phyloP scores from a whole-genome alignment of 2,888 invertebrate genomes.

The Actias luna region DNA sequence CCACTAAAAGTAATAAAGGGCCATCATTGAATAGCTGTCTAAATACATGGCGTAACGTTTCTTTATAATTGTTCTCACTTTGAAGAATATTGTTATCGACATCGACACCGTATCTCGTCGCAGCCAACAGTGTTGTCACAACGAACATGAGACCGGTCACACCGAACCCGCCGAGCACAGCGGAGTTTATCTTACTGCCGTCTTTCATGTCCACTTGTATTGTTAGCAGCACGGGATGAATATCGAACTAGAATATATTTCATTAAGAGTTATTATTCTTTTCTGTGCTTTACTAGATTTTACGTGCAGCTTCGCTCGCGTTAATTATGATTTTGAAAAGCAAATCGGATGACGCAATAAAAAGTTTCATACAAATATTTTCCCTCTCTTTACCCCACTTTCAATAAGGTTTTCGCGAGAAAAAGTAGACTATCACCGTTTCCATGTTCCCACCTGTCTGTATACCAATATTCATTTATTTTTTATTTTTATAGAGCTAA shows the following conservation, averaged over 20 bases:
- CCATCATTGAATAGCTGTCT: neutral
- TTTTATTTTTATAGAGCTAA: too few species aligned
- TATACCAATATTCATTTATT: too few species aligned
- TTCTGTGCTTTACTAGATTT: too few species aligned
- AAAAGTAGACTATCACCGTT: too few species aligned
- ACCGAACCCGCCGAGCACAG: slow-evolving; percentile 86
- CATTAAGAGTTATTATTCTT: neutral
- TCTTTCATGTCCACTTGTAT: slow-evolving; percentile 96
- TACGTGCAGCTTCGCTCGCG: too few species aligned
- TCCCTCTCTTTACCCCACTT: too few species aligned
- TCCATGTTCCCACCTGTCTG: too few species aligned
- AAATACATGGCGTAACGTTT: neutral
- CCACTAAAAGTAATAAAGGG: too few species aligned
- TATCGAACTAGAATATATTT: slow-evolving; percentile 84
- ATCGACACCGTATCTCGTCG: slow-evolving; percentile 83
- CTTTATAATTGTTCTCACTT: slow-evolving; percentile 40
- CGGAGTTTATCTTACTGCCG: slow-evolving; percentile 86
- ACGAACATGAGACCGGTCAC: slow-evolving; percentile 84
- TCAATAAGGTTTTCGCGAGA: too few species aligned
- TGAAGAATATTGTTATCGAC: slow-evolving; percentile 85
- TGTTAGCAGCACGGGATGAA: slow-evolving; percentile 92
- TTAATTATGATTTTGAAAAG: too few species aligned
- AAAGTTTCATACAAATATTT: too few species aligned
- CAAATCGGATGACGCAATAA: too few species aligned
- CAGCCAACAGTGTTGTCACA: slow-evolving; percentile 83